Evolutionary conservation across 2,888 invertebrate genomes (phyloP), one percentile per base, ranked within the genome.

Genomic region (Tortrix viridana): DNA sequence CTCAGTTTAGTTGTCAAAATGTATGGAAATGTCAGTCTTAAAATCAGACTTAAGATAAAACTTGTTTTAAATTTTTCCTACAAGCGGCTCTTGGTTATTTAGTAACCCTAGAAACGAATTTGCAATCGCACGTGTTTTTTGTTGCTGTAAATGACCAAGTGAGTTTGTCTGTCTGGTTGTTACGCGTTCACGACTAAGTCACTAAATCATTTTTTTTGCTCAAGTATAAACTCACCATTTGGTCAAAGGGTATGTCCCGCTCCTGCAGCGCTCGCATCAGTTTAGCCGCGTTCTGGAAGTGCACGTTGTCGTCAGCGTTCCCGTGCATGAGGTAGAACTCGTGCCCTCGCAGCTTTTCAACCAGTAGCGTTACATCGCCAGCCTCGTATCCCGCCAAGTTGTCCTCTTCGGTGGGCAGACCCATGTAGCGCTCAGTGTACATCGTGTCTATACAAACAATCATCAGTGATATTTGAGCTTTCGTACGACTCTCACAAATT

Each of bases 371-470:
- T 16, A 97, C 94, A 85, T 97, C 96, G 53, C 96, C 95, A 0
- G 93, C 93, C 55, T 94, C 89, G 84, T 98, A 98, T 23, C 96
- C 96, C 0, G 79, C 66, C 37, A 94, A 75, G 82, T 98, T 97
- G 78, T 97, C 97, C 1, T 94, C 93, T 1, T 75, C 77, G 0
- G 94, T 95, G 0, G 97, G 97, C 47, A 96, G 84, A 0, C 97
- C 97, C 98, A 99, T 98, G 85, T 96, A 98, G 9, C 98, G 93
- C 81, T 99, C 98, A 0, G 98, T 98, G 84, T 98, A 99, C 76
- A 98, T 97, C 0, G 98, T 96, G 81, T 98, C 98, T 98, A 74
- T 4, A 1, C 12, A 2, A 32, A 32, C 2, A 32, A 32, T 12
- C 32, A 12, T 7, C 9, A 32, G 12, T 32, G 12, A n/a, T n/a